These are phyloP conservation scores for Hylyphantes graminicola DNA, from an alignment of 1,140 invertebrate genomes.

Conservation along the genomic window DNA sequence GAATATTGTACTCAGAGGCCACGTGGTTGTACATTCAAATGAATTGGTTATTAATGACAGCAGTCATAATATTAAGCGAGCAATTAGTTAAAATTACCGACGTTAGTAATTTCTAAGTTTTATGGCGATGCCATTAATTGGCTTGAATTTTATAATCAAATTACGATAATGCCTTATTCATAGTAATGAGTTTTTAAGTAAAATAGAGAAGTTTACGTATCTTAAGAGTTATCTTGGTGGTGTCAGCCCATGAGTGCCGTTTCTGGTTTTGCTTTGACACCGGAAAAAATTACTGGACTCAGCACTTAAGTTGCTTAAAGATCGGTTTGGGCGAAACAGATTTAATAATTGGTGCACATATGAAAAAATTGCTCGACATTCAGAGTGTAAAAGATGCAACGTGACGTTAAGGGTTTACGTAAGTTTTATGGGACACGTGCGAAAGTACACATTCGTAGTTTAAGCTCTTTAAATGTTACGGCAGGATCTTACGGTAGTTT, in stretches of 20 bases:
- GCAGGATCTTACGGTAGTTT: not conserved
- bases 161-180: not conserved
- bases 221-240: not conserved
- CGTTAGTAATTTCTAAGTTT: no score
- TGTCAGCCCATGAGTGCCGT: not conserved
- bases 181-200: not conserved
- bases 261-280: constrained; percentile 8
- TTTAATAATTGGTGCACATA: constrained; percentile 11
- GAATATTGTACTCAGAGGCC: no score
- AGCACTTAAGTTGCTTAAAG: not conserved
- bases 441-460: constrained; percentile 26
- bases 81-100: no score
- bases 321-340: not conserved
- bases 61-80: no score
- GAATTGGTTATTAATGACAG: no score
- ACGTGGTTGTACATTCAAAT: no score
- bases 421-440: constrained; percentile 9
- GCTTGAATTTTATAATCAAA: not conserved
- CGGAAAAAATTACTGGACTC: not conserved
- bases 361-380: constrained; percentile 1
- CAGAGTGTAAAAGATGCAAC: not conserved
- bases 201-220: not conserved
- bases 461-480: constrained; percentile 8
- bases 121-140: no score
- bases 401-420: not conserved